These are phyloP conservation scores for Aphelenchoides fujianensis DNA, from an alignment of 1,140 invertebrate genomes.

Conservation along the genomic window DNA sequence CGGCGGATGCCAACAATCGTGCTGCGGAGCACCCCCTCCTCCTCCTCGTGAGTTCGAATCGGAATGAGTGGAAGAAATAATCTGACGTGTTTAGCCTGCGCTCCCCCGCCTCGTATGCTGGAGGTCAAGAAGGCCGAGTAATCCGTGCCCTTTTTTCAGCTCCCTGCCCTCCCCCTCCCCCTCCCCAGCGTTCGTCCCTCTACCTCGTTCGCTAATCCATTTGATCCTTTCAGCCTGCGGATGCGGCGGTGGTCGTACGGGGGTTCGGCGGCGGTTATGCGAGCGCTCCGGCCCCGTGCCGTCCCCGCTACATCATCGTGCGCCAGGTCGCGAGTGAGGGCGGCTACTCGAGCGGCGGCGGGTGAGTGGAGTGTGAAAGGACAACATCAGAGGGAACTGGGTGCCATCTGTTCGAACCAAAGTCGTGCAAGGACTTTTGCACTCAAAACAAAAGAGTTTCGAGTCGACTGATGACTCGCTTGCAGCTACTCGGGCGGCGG, in stretches of 20 bases:
- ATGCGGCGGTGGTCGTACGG: not conserved
- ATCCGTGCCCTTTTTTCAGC: not conserved
- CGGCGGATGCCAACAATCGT: not conserved
- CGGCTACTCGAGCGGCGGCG: slow-evolving; percentile 16
- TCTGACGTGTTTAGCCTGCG: not conserved
- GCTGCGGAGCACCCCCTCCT: not conserved
- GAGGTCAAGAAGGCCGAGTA: too few relatives aligned
- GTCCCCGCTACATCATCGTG: slow-evolving; percentile 50
- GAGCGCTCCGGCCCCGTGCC: too few relatives aligned
- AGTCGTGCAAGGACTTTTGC: too few relatives aligned
- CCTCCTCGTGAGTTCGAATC: not conserved
- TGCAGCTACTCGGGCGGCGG: slow-evolving; percentile 21
- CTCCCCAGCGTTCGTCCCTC: not conserved
- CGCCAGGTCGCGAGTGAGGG: slow-evolving; percentile 36
- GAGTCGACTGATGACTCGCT: not conserved
- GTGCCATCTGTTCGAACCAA: not conserved
- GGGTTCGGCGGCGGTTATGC: slow-evolving; percentile 16
- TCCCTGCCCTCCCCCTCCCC: slow-evolving; percentile 12
- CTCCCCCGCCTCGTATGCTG: slow-evolving; percentile 3
- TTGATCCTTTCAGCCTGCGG: not conserved
- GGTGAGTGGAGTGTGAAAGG: too few relatives aligned
- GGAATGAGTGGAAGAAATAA: too few relatives aligned
- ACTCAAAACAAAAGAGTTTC: not conserved
- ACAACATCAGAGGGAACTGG: slow-evolving; percentile 18
- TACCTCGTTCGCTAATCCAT: not conserved